Conservation (phyloP, 2,797 vertebrate genomes). For the Otolemur crassicaudatus region DNA sequence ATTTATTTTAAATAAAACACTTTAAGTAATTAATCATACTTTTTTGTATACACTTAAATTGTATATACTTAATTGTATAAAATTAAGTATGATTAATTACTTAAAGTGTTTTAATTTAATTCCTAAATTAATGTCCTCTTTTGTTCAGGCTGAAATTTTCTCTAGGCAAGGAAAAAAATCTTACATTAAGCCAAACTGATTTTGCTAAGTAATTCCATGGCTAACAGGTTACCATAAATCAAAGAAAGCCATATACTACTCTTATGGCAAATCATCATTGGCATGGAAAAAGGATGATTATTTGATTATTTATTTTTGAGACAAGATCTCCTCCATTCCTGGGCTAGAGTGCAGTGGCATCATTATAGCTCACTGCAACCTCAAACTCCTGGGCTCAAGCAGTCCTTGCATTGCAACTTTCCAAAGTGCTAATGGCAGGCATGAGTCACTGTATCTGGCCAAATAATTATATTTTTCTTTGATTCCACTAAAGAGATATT, state of each 20-base stretch:
- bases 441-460: too few species aligned
- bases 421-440: too few species aligned
- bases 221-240: constrained; percentile 84
- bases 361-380: too few species aligned
- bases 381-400: too few species aligned
- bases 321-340: too few species aligned
- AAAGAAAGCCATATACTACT: constrained; percentile 76
- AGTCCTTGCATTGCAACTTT: too few species aligned
- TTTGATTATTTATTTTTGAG: too few species aligned
- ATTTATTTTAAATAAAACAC: background rate
- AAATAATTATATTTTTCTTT: background rate
- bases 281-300: constrained; percentile 61
- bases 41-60: too few species aligned
- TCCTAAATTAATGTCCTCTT: constrained; percentile 88
- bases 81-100: too few species aligned
- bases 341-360: too few species aligned
- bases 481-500: background rate
- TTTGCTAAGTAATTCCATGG: constrained; percentile 86
- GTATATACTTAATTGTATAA: too few species aligned
- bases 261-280: constrained; percentile 76
- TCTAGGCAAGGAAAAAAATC: constrained; percentile 69
- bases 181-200: constrained; percentile 84
- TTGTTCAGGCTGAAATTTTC: constrained; percentile 79
- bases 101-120: constrained; percentile 52
- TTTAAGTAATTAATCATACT: too few species aligned